A percentile compares a stretch with the other conserved stretches of the same genome.
These are phyloP conservation scores for Meliscaeva auricollis DNA, from an alignment of 2,888 invertebrate species.

Conservation along the genomic window DNA sequence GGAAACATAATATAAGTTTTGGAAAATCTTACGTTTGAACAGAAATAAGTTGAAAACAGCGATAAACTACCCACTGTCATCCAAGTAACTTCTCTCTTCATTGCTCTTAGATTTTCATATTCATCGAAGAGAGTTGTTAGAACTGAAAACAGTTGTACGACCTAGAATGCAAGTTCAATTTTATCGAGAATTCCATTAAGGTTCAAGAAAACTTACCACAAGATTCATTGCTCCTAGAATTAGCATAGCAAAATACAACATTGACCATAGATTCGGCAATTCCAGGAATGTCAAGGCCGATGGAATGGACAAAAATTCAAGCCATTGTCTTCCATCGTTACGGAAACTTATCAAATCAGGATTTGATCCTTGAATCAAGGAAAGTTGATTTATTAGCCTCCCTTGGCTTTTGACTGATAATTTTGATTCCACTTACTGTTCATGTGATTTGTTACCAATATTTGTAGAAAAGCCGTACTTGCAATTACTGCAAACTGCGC, in stretches of 20 bases:
- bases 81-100: conserved; percentile 78
- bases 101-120: conserved; percentile 79
- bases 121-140: conserved; percentile 82
- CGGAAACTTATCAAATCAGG: conserved; percentile 75
- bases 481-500: conserved; percentile 60
- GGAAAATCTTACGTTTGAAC: conserved; percentile 71
- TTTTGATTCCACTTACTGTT: conserved; percentile 58
- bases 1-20: too few species aligned
- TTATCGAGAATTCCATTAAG: too few species aligned
- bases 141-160: conserved; percentile 79
- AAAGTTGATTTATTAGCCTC: too few species aligned
- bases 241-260: conserved; percentile 66
- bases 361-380: conserved; percentile 32
- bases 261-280: conserved; percentile 67
- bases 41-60: conserved; percentile 59
- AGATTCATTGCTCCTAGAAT: conserved; percentile 67
- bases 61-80: conserved; percentile 68
- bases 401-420: too few species aligned
- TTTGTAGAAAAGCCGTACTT: conserved; percentile 86
- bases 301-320: conserved; percentile 56
- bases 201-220: conserved; percentile 42
- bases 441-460: conserved; percentile 60
- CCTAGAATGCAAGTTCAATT: conserved; percentile 27
- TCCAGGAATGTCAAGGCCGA: conserved; percentile 58
- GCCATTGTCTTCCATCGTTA: conserved; percentile 73